A percentile compares a stretch with the other conserved stretches of the same genome.
Evolutionary conservation across 1,140 invertebrate species (phyloP).

Genomic region (Drosophila tani): DNA sequence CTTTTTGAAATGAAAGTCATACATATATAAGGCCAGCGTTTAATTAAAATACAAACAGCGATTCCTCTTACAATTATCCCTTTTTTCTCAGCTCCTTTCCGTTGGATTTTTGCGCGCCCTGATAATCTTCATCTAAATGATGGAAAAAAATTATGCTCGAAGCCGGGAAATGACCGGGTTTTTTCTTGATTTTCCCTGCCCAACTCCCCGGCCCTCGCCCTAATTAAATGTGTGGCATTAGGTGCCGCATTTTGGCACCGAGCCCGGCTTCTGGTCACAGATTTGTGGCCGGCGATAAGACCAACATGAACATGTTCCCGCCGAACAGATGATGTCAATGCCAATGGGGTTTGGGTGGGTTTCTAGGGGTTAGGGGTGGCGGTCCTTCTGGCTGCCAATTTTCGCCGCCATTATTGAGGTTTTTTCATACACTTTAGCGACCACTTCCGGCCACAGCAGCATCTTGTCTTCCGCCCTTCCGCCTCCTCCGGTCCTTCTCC

Average conservation of each 20-base stretch:
- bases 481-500: constrained; percentile 26
- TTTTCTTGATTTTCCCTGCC: constrained; percentile 13
- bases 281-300: constrained; percentile 52
- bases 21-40: constrained; percentile 12
- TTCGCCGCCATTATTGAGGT: constrained; percentile 57
- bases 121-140: constrained; percentile 70
- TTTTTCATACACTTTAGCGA: constrained; percentile 61
- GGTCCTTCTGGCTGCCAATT: constrained; percentile 48
- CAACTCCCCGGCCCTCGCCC: constrained; percentile 11
- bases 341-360: background rate
- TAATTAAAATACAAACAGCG: constrained; percentile 70
- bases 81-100: constrained; percentile 30
- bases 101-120: constrained; percentile 20
- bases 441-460: constrained; percentile 36
- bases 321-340: constrained; percentile 54
- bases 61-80: constrained; percentile 58
- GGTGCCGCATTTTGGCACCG: constrained; percentile 60
- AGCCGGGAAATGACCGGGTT: constrained; percentile 26
- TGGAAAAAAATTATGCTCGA: constrained; percentile 55
- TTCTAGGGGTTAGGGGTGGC: constrained; percentile 5
- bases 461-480: constrained; percentile 35
- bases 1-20: background rate
- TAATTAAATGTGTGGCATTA: constrained; percentile 67
- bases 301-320: constrained; percentile 38
- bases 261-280: constrained; percentile 42